A percentile compares a stretch with the other conserved stretches of the same genome.
These are phyloP conservation scores for Operophtera brumata DNA, from an alignment of 2,888 invertebrate genomes.

Conservation along the genomic window DNA sequence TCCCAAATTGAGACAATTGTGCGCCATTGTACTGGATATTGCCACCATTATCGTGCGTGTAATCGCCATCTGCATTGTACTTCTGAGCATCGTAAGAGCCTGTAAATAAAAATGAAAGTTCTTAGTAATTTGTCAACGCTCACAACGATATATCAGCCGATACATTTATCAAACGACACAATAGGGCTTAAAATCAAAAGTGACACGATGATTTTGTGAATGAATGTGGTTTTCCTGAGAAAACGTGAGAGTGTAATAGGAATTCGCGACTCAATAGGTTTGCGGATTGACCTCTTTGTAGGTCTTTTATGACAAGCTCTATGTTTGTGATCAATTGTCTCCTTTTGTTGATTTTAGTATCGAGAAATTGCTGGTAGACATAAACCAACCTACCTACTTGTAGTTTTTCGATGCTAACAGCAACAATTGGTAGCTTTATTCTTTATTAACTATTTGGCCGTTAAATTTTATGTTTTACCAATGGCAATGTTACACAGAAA, in stretches of 20 bases:
- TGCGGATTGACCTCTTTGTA: conserved; percentile 19
- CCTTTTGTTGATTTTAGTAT: background rate
- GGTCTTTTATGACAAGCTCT: conserved; percentile 13
- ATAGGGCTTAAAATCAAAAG: conserved; percentile 46
- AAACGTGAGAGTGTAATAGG: conserved; percentile 22
- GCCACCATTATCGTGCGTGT: conserved; percentile 51
- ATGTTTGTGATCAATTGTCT: conserved; percentile 8
- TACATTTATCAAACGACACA: conserved; percentile 64
- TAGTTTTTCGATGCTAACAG: background rate
- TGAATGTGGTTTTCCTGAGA: conserved; percentile 37
- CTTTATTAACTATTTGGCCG: background rate
- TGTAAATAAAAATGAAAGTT: conserved; percentile 77
- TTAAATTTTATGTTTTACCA: background rate
- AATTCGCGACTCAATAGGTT: conserved; percentile 22
- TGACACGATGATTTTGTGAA: conserved; percentile 46
- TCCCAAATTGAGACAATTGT: conserved; percentile 52
- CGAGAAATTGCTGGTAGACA: background rate
- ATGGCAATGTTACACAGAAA: background rate
- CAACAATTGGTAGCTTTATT: background rate
- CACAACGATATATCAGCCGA: conserved; percentile 51
- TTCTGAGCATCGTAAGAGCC: conserved; percentile 72
- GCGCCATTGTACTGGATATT: conserved; percentile 51
- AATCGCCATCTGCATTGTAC: conserved; percentile 67
- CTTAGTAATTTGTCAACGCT: conserved; percentile 64
- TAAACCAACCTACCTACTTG: background rate